Evolutionary conservation across 1,140 invertebrate species (phyloP), one percentile per base, ranked within the genome.

Genomic region (Camponotus floridanus): DNA sequence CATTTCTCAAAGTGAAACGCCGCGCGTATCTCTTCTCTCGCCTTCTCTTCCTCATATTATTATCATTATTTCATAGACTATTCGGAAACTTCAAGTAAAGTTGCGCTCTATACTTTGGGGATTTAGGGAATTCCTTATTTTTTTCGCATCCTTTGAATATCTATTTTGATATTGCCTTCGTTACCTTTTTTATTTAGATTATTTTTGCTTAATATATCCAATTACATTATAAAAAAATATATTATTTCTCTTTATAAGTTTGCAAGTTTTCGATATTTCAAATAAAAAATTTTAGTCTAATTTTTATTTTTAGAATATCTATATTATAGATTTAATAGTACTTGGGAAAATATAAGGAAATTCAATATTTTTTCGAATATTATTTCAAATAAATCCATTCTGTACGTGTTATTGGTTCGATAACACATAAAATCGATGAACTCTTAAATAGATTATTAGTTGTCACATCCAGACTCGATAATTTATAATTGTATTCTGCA

Each of bases 1-100:
- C 67, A 81, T 74, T 83, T 83, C 68, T 74, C 79, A 74, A 62
- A 83, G 79, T 83, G 79, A 83, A 74, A 42, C 18, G 55, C 67
- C 26, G 39, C 59, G 48, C 65, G 48, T 59, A 21, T 81, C 68
- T 74, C 15, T 15, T 18, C 48, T 51, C 15, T 18, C 15, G 21
- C 15, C 67, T 70, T 45, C 64, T 18, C 39, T 26, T 26, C 68
- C n/a, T n/a, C 79, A 74, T 83, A 74, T 73, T 61, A 83, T 83
- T 83, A 83, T 83, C 79, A 74, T 83, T 74, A 74, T 74, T 83
- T 74, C 62, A 83, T 73, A n/a, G 55, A 26, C 68, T 21, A 74
- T 74, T 83, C 79, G 48, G 18, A 11, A 61, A 81, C 18, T 59
- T 73, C 18, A 21, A 51, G 76, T 2, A 31, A 80, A 15, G 64